These are phyloP conservation scores for Liparis tanakae DNA, from an alignment of 2,797 vertebrate genomes.

Conservation along the genomic window DNA sequence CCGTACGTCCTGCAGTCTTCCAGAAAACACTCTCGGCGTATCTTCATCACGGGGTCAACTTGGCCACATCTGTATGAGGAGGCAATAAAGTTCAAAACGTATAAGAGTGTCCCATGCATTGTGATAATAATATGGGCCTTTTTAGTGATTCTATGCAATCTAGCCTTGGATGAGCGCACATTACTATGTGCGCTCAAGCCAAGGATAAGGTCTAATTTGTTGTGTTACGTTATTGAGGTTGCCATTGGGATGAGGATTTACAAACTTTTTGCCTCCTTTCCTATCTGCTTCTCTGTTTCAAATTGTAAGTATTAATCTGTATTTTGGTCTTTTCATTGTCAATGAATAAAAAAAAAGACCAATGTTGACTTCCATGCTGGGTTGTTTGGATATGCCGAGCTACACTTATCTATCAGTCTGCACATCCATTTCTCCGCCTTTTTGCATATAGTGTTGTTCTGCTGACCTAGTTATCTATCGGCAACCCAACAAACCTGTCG, in stretches of 20 bases:
- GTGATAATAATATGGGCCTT: conserved; percentile 43
- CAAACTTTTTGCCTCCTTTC: background rate
- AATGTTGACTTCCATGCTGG: background rate
- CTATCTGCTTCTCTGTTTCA: background rate
- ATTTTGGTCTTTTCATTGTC: background rate
- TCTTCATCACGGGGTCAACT: conserved; percentile 54
- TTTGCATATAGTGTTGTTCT: conserved; percentile 14
- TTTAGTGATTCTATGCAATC: conserved; percentile 41
- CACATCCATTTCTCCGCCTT: conserved; percentile 1
- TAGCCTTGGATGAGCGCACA: conserved; percentile 21
- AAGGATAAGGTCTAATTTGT: background rate
- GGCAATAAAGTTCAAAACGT: conserved; percentile 23
- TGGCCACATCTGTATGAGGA: conserved; percentile 40
- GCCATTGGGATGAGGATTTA: background rate
- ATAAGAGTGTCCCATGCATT: conserved; percentile 33
- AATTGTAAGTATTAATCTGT: background rate
- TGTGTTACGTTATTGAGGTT: conserved; percentile 9
- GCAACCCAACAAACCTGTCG: conserved; percentile 23
- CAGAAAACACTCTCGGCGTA: conserved; percentile 30
- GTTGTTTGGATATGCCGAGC: background rate
- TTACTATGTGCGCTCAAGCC: background rate
- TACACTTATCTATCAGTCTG: background rate
- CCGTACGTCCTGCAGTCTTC: conserved; percentile 5
- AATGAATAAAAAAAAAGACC: background rate
- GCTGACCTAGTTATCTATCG: conserved; percentile 13